Base-by-base conservation (phyloP, 2,888 invertebrate genomes). In the Scelioninae gen. 1 region DNA sequence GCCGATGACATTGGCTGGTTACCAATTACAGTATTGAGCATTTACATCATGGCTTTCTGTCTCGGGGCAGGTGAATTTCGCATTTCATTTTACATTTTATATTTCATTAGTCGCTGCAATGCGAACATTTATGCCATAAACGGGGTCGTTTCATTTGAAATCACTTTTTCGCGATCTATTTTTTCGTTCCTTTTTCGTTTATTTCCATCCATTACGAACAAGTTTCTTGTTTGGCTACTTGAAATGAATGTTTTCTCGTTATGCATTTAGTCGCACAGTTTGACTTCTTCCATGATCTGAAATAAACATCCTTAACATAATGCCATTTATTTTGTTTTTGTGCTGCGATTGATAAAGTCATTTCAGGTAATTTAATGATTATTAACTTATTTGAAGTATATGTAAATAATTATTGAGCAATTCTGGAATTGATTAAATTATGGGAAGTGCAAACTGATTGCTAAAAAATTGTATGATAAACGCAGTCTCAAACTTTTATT, bases 31-130 rank as follows among this genome's bases (percentile, higher is more conserved):
- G 90, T 92, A n/a, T 82, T 93, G 15, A 89, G 92, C 34, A 15
- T 93, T 7, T 93, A 92, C 86, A 91, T 93, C 55, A 75, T 91
- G 23, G 93, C 91, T 11, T 94, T 93, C 88, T 92, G 92, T 8
- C 78, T 93, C n/a, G 93, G 93, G 31, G 91, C 92, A 82, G 92
- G 92, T 47, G 45, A 79, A 66, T 40, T 23, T 51, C 16, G 49
- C 32, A 23, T 13, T 74, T 51, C 56, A 68, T 55, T 53, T 40
- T 43, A 34, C 23, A 62, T 32, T 62, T 51, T 38, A 47, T 31
- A 56, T 45, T 56, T 32, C 56, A 45, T 45, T 55, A 56, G n/a
- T 9, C 11, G 55, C n/a, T 13, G 2, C n/a, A 38, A 38, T 15
- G 56, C 38, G 56, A 16, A 40, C 56, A 11, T 40, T 55, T 13